A percentile compares a stretch with the other conserved stretches of the same genome.
Conservation (phyloP, 2,113 vertebrate species). For the Rhinolophus ferrumequinum region DNA sequence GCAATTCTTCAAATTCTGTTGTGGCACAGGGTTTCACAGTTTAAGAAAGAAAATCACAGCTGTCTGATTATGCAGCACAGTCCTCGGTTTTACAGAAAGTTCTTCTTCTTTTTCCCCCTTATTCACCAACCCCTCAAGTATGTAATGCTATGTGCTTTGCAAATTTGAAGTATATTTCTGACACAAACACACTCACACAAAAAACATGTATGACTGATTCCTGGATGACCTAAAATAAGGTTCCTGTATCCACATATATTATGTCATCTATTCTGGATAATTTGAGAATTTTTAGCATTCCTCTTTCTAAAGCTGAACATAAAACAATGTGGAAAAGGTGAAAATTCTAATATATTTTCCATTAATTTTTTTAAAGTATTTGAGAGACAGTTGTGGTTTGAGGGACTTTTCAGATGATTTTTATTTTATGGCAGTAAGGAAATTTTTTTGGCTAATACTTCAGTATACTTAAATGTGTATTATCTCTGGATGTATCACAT, state of each 20-base stretch:
- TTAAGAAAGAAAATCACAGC: slow-evolving; percentile 84
- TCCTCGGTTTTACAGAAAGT: slow-evolving; percentile 74
- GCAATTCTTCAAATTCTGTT: slow-evolving; percentile 73
- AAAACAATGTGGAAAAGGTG: neutral
- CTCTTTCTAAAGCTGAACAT: slow-evolving; percentile 46
- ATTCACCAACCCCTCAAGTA: slow-evolving; percentile 72
- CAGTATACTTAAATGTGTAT: neutral
- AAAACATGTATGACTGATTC: slow-evolving; percentile 45
- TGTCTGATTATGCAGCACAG: slow-evolving; percentile 78
- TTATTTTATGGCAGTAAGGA: slow-evolving; percentile 29
- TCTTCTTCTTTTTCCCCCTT: neutral
- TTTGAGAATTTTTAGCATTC: neutral
- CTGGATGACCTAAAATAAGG: slow-evolving; percentile 51
- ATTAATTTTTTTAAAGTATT: slow-evolving; percentile 20
- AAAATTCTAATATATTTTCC: slow-evolving; percentile 18
- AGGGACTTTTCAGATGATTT: neutral
- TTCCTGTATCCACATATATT: slow-evolving; percentile 37
- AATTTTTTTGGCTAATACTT: neutral
- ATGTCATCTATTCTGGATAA: slow-evolving; percentile 13
- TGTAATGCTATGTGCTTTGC: slow-evolving; percentile 50
- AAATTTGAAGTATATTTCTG: slow-evolving; percentile 67
- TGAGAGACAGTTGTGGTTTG: slow-evolving; percentile 43
- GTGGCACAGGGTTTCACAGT: slow-evolving; percentile 85
- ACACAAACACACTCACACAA: slow-evolving; percentile 31
- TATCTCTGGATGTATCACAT: neutral